These are phyloP conservation scores for Microdon myrmicae DNA, from an alignment of 2,888 invertebrate species.

Conservation along the genomic window DNA sequence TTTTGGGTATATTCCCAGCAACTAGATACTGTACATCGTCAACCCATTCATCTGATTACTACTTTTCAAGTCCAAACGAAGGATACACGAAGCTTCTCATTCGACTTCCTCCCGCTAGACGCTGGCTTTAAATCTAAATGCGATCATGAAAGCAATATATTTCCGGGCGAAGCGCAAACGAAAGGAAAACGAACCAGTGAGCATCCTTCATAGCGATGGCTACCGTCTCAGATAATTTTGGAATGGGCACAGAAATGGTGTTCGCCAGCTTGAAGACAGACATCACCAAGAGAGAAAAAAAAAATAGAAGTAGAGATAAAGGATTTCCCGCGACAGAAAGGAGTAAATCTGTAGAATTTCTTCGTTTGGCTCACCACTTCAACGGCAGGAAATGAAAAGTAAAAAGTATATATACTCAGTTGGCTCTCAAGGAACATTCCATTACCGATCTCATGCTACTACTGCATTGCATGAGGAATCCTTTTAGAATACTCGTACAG, in stretches of 20 bases:
- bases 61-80: conserved; percentile 25
- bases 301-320: conserved; percentile 1
- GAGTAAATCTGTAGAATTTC: conserved; percentile 27
- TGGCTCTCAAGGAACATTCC: conserved; percentile 29
- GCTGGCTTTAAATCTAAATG: conserved; percentile 55
- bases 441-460: conserved; percentile 2
- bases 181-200: conserved; percentile 40
- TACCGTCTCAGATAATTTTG: conserved; percentile 4
- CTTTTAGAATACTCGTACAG: conserved; percentile 52
- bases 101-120: conserved; percentile 41
- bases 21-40: neutral
- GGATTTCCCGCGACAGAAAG: conserved; percentile 11
- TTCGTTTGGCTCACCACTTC: conserved; percentile 48
- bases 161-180: conserved; percentile 52
- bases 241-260: conserved; percentile 10
- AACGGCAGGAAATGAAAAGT: conserved; percentile 42
- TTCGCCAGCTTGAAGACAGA: too few relatives aligned
- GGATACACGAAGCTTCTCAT: conserved; percentile 31
- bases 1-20: too few relatives aligned
- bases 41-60: conserved; percentile 47
- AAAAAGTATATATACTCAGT: conserved; percentile 30
- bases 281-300: too few relatives aligned
- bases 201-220: conserved; percentile 44
- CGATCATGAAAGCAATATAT: conserved; percentile 60
- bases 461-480: conserved; percentile 48